phyloP scores from a whole-genome alignment of 2,113 vertebrate genomes.

The Saguinus midas region DNA sequence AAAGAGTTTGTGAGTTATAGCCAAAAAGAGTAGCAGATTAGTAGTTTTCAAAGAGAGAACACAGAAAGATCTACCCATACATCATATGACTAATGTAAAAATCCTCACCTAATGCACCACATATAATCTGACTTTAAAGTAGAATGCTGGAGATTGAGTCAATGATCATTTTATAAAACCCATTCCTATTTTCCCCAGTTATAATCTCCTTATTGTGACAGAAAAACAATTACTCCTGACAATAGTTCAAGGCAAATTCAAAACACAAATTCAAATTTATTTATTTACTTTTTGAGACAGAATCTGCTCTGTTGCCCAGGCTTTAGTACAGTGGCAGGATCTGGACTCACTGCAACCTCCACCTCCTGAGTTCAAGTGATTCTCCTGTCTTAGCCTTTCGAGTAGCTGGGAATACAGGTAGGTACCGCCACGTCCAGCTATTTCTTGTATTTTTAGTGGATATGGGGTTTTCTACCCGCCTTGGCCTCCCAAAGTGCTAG shows the following conservation, averaged over 20 bases:
- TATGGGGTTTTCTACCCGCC: no score
- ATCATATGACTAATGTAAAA: constrained; percentile 21
- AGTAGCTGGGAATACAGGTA: no score
- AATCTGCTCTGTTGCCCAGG: neutral
- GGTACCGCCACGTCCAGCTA: no score
- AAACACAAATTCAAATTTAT: constrained; percentile 20
- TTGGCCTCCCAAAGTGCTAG: no score
- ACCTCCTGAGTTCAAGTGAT: neutral
- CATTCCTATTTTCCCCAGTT: constrained; percentile 31
- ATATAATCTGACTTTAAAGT: constrained; percentile 47
- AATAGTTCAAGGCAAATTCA: neutral
- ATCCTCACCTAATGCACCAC: neutral
- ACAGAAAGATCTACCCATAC: constrained; percentile 64
- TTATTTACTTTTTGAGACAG: neutral
- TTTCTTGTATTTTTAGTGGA: no score
- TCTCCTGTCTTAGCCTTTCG: no score
- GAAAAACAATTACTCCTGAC: constrained; percentile 21
- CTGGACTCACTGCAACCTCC: neutral
- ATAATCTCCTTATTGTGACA: neutral
- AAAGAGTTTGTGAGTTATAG: constrained; percentile 10
- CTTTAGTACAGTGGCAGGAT: neutral
- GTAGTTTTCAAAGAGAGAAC: constrained; percentile 29
- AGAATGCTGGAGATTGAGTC: neutral
- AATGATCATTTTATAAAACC: constrained; percentile 25
- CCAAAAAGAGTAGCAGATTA: constrained; percentile 21